Evolutionary conservation across 2,888 invertebrate species (phyloP).

Genomic region (Temnothorax rugatulus): DNA sequence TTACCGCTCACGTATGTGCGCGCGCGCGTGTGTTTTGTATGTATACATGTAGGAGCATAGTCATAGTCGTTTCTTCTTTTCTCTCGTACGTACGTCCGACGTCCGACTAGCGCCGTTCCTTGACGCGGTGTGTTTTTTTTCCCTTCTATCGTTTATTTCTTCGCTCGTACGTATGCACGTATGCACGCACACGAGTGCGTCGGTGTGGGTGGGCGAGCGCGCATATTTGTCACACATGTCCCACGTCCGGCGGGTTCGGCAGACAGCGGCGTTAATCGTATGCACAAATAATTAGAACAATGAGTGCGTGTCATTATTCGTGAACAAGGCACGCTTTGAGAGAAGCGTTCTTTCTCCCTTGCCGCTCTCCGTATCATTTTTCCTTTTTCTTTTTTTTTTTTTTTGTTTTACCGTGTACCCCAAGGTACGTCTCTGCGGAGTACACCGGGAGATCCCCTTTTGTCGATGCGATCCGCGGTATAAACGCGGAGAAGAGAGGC

Average conservation of each 20-base stretch:
- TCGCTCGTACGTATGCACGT: background rate
- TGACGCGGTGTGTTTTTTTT: slow-evolving; percentile 58
- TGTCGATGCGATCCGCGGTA: slow-evolving; percentile 65
- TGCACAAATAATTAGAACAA: slow-evolving; percentile 86
- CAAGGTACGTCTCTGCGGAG: slow-evolving; percentile 28
- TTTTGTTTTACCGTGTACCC: slow-evolving; percentile 38
- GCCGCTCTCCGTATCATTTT: slow-evolving; percentile 31
- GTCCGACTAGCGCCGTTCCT: slow-evolving; percentile 51
- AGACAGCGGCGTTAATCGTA: slow-evolving; percentile 84
- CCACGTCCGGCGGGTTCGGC: slow-evolving; percentile 71
- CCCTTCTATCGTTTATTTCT: slow-evolving; percentile 25
- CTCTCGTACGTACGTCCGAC: slow-evolving; percentile 37
- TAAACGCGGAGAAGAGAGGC: slow-evolving; percentile 39
- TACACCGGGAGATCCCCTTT: slow-evolving; percentile 65
- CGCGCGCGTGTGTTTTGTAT: background rate
- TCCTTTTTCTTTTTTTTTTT: slow-evolving; percentile 49
- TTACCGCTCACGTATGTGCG: slow-evolving; percentile 22
- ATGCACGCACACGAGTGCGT: background rate
- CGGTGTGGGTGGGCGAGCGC: slow-evolving; percentile 57
- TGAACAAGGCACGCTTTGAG: slow-evolving; percentile 82
- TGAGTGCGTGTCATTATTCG: slow-evolving; percentile 84
- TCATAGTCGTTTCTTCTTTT: slow-evolving; percentile 67
- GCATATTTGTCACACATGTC: slow-evolving; percentile 73
- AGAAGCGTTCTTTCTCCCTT: slow-evolving; percentile 78
- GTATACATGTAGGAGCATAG: slow-evolving; percentile 79